Evolutionary conservation across 2,113 vertebrate genomes (phyloP), one percentile per base, ranked within the genome.

Genomic region (Amazona vittata): DNA sequence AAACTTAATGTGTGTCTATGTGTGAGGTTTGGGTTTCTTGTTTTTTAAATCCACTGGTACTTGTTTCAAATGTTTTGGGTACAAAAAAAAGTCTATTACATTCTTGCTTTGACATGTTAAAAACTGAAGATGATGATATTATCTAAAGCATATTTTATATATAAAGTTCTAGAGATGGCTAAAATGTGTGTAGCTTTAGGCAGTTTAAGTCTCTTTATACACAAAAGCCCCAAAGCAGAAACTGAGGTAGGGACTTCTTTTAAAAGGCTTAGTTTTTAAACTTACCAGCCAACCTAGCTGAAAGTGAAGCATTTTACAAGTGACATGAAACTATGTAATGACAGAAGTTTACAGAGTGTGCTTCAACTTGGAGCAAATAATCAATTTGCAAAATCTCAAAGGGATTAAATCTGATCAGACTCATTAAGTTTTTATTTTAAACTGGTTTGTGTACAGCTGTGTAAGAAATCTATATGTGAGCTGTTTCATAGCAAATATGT

Each of bases 11-110:
- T n/a, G 3, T 68, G 16, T 50, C 62, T 60, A 0, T 47, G 7
- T 29, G 7, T n/a, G 31, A 4, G 24, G 19, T 11, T 64, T 43
- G 6, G 5, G 0, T 0, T 19, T 70, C 2, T 49, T 78, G 78
- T 17, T 21, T 44, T 83, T 74, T 63, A 28, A 31, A 81, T 84
- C 55, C 16, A 52, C 15, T 82, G 26, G 26, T 68, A 35, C 12
- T 65, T 82, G 17, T 69, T 52, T 85, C 35, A 71, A 0, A 1
- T 83, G 22, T n/a, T 86, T 87, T 49, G 43, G 24, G 26, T 89
- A 49, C 26, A 79, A 7, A 84, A 84, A 84, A 22, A 26, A 39
- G 79, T 49, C 7, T 83, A 11, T 70, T 49, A 4, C 2, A 5
- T 78, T 92, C 46, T 55, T 86, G 31, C 50, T 88, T 90, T 84